These are phyloP conservation scores for Actenoides hombroni DNA, from an alignment of 2,113 vertebrate species.

Conservation along the genomic window DNA sequence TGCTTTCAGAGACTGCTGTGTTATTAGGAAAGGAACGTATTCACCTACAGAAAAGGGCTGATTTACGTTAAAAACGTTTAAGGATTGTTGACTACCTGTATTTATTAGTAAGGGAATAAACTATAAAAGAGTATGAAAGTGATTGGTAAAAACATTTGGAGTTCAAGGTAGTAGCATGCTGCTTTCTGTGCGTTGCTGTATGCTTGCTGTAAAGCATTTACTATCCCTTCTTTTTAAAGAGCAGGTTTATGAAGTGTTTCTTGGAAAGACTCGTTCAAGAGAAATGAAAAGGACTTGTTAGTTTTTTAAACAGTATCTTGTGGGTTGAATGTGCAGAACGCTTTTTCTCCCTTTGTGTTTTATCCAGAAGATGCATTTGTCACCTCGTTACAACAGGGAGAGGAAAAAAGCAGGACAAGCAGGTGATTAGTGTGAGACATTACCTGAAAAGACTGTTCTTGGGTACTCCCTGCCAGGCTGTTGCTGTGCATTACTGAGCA, in stretches of 20 bases:
- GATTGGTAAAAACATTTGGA: background rate
- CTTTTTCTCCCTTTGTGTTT: background rate
- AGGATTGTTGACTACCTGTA: background rate
- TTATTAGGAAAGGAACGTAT: background rate
- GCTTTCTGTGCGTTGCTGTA: background rate
- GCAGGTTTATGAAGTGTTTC: constrained; percentile 55
- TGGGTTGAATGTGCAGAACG: background rate
- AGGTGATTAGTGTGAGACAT: background rate
- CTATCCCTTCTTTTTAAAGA: constrained; percentile 31
- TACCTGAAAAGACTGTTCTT: background rate
- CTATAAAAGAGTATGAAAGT: background rate
- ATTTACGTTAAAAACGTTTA: background rate
- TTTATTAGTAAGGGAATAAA: constrained; percentile 3
- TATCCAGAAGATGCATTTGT: background rate
- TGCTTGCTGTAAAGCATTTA: constrained; percentile 27
- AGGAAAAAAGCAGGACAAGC: background rate
- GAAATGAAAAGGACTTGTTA: constrained; percentile 3
- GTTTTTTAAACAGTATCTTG: background rate
- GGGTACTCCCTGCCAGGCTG: background rate
- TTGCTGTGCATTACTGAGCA: background rate
- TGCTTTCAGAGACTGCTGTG: background rate
- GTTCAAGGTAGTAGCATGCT: background rate
- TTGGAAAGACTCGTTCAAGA: constrained; percentile 28
- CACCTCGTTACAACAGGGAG: background rate
- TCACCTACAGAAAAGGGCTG: background rate